Evolutionary conservation across 2,797 vertebrate species (phyloP), one percentile per base, ranked within the genome.

Genomic region (Chaunax sp.): DNA sequence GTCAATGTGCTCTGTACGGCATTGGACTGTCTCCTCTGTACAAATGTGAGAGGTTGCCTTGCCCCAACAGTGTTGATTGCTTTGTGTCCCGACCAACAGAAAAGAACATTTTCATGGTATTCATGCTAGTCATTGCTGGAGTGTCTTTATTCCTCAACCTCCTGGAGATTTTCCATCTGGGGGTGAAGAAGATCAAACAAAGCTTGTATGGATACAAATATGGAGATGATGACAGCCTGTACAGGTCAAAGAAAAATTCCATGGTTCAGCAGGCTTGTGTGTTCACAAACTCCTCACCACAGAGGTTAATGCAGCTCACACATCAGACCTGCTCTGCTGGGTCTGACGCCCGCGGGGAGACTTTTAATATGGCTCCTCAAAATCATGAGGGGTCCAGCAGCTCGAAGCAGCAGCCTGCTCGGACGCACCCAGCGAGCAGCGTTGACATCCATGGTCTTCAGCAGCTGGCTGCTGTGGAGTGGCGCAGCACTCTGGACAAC

Each of bases 51-150:
- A 89, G 93, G 13, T 69, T 93, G 49, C 97, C 96, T n/a, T 99
- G 97, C 53, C 97, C 97, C 67, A 99, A 98, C 85, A 94, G 90
- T 0, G 95, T 98, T 51, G 97, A 98, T 75, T 99, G 97, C 79
- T 98, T 97, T 75, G 96, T 99, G 59, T 99, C 97, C 14, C 92
- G 97, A 70, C 96, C 96, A 19, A 98, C 97, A 23, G 97, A 98
- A 86, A 99, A 98, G 88, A 98, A 95, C 53, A 93, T 99, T 78
- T 99, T 99, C 78, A 97, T 99, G 95, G 90, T 96, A 43, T 98
- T 98, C 82, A 98, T 99, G 97, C 88, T 96, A 45, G 95, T 96
- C 33, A 97, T 98, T 12, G 94, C 96, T 0, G 95, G 96, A 0
- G 93, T 96, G 63, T 98, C 97, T 69, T 89, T 98, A 13, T 93